Evolutionary conservation across 1,140 invertebrate species (phyloP).

Genomic region (Eumeta japonica): DNA sequence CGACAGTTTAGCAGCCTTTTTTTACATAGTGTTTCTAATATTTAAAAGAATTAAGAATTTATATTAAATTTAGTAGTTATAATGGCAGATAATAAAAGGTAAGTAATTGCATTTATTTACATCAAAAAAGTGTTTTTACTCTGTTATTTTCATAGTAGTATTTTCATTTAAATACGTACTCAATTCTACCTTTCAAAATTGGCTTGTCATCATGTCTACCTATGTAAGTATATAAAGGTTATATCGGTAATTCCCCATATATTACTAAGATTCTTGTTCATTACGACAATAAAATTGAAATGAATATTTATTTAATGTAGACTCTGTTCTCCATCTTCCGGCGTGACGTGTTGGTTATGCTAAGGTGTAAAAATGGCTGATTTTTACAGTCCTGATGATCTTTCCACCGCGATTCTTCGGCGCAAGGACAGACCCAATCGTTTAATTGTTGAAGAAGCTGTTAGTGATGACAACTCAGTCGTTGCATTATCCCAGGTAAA

Average conservation of each 20-base stretch:
- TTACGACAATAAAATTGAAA: too few species aligned
- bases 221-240: too few species aligned
- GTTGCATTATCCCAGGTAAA: slow-evolving; percentile 88
- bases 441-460: slow-evolving; percentile 95
- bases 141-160: slow-evolving; percentile 7
- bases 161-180: too few species aligned
- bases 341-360: too few species aligned
- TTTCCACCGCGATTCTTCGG: slow-evolving; percentile 97
- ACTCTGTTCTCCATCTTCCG: too few species aligned
- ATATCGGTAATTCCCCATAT: too few species aligned
- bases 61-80: slow-evolving; percentile 36
- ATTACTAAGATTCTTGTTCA: too few species aligned
- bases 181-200: slow-evolving; percentile 39
- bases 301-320: too few species aligned
- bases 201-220: slow-evolving; percentile 55
- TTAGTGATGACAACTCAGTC: slow-evolving; percentile 98
- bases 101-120: slow-evolving; percentile 20
- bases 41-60: slow-evolving; percentile 33
- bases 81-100: slow-evolving; percentile 63
- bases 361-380: too few species aligned
- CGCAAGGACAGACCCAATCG: slow-evolving; percentile 97
- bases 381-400: slow-evolving; percentile 76
- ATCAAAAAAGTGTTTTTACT: slow-evolving; percentile 4
- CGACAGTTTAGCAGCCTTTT: slow-evolving; percentile 24
- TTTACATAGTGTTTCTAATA: slow-evolving; percentile 31